Evolutionary conservation across 2,888 invertebrate genomes (phyloP).

Genomic region (Tiliacea citrago): DNA sequence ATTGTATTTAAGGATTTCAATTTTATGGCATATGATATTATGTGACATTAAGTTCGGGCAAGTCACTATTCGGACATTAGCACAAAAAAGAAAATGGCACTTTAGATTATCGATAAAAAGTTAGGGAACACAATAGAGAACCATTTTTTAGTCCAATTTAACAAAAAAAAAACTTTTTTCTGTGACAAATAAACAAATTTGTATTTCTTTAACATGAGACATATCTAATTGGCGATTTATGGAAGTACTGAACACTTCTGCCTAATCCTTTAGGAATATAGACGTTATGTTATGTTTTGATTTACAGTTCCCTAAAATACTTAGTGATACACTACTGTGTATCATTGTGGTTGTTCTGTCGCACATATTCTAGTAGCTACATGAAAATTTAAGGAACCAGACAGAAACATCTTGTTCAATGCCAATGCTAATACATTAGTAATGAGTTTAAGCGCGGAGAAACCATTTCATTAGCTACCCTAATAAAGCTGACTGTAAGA

Average conservation of each 20-base stretch:
- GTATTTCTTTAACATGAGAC: neutral
- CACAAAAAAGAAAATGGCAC: no score
- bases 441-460: conserved; percentile 48
- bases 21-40: no score
- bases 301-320: conserved; percentile 19
- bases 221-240: neutral
- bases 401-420: conserved; percentile 52
- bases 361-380: conserved; percentile 46
- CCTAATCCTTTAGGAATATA: neutral
- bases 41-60: no score
- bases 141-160: no score
- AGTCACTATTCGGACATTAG: no score
- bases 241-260: neutral
- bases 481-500: conserved; percentile 44
- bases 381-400: conserved; percentile 56
- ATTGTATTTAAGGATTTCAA: no score
- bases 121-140: no score
- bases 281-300: conserved; percentile 7
- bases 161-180: no score
- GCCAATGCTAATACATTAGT: conserved; percentile 50
- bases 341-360: conserved; percentile 48
- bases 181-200: no score
- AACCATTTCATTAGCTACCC: conserved; percentile 56
- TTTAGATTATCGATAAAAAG: no score
- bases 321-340: conserved; percentile 4